Base-by-base conservation (phyloP, 2,888 invertebrate species). In the Poecilus cupreus region DNA sequence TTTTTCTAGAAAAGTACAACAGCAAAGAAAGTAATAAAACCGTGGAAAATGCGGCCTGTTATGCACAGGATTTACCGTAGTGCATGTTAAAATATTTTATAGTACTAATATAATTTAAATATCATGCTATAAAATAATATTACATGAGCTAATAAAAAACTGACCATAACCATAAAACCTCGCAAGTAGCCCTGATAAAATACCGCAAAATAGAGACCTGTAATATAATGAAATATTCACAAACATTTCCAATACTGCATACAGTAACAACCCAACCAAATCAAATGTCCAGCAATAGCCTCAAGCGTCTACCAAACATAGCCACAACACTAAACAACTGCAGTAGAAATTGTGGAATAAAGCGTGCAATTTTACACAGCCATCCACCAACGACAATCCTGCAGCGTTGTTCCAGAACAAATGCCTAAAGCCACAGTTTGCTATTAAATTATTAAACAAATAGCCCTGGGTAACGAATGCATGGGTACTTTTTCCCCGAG, bases 361-460 rank as follows among this genome's bases (percentile, higher is more conserved):
- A 32, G 6, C 32, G 8, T 32, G 32, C 4, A 32, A 6, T 32
- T 32, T 3, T 32, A 32, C 32, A 1, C 8, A 5, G 1, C 1
- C 32, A 32, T 3, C 8, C 32, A 0, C 1, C 32, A 32, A 32
- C 4, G 32, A 32, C 6, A 5, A 32, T 8, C 8, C 32, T 32
- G 8, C 32, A 4, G 43, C 60, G 26, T 24, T 60, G 60, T 60
- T 26, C 32, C 32, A 26, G 54, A 60, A 54, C 54, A 54, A 54
- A 18, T 54, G 22, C 60, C 26, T 11, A 60, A 60, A 26, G 26
- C 60, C 60, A 13, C 26, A 60, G 60, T 26, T n/a, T 11, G 60
- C 26, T 60, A 60, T 60, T 60, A 60, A 60, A 60, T 60, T 60
- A 60, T 26, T 60, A 60, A 26, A 60, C 60, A 60, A 60, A 60